Percentiles rank a stretch among this genome's conserved stretches.
Evolutionary conservation across 2,113 vertebrate species (phyloP).

Genomic region (Cryptotis parvus): DNA sequence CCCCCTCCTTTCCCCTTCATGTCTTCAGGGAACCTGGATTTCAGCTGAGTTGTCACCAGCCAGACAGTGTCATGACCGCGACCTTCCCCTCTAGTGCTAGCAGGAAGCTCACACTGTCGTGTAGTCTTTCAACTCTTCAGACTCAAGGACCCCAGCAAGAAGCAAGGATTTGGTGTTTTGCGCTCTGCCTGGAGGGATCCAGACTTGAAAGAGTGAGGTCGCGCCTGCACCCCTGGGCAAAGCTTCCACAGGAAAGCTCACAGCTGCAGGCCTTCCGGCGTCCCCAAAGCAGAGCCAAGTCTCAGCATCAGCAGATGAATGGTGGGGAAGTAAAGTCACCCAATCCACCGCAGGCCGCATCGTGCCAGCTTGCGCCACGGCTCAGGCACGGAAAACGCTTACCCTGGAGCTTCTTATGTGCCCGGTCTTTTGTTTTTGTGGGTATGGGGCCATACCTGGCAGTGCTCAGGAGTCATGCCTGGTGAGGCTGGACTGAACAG

Average conservation of each 20-base stretch:
- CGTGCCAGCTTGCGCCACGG: no score
- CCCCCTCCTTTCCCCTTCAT: background rate
- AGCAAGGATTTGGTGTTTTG: background rate
- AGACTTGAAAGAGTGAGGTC: background rate
- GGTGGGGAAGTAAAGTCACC: background rate
- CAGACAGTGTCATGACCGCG: background rate
- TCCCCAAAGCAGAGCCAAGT: background rate
- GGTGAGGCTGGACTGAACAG: no score
- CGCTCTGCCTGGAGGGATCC: background rate
- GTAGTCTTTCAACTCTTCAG: background rate
- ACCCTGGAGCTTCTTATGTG: no score
- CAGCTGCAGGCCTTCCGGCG: background rate
- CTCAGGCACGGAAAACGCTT: no score
- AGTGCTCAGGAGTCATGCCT: no score
- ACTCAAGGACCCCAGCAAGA: background rate
- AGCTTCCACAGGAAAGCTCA: background rate
- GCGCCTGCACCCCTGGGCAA: background rate
- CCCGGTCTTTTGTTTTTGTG: no score
- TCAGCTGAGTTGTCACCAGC: background rate
- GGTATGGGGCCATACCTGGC: no score
- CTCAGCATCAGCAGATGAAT: background rate
- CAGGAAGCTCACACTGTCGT: no score
- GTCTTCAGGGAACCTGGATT: background rate
- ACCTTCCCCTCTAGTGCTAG: no score
- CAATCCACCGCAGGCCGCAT: no score